Percentiles rank a stretch among this genome's conserved stretches.
Evolutionary conservation across 2,888 invertebrate species (phyloP).

Genomic region (Pardosa pseudoannulata): DNA sequence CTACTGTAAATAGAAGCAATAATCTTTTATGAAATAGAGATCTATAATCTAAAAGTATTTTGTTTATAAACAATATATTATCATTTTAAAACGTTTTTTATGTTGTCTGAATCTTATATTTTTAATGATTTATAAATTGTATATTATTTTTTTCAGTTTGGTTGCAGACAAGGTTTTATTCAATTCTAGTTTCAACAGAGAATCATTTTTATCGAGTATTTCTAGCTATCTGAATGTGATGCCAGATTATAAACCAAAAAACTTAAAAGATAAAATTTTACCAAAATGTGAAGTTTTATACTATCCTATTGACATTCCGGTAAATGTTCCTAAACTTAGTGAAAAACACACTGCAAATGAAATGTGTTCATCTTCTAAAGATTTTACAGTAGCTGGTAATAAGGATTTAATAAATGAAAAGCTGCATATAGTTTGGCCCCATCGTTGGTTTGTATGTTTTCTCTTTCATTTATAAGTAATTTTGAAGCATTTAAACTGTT

Average conservation of each 20-base stretch:
- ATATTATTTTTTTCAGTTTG: constrained; percentile 80
- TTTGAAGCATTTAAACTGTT: constrained; percentile 40
- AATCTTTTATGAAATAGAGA: too few species aligned
- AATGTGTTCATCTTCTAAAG: background rate
- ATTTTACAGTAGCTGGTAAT: background rate
- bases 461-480: background rate
- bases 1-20: too few species aligned
- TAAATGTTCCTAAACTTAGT: background rate
- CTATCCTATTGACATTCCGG: constrained; percentile 79
- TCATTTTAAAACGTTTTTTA: too few species aligned
- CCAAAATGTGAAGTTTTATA: constrained; percentile 83
- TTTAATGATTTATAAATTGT: too few species aligned
- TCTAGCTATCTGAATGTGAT: constrained; percentile 82
- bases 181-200: constrained; percentile 84
- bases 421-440: constrained; percentile 85
- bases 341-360: background rate
- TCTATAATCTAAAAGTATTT: too few species aligned
- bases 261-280: constrained; percentile 80
- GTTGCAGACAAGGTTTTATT: constrained; percentile 84
- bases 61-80: too few species aligned
- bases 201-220: constrained; percentile 83
- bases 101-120: too few species aligned
- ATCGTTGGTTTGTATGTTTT: constrained; percentile 81
- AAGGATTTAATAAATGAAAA: constrained; percentile 27
- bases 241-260: constrained; percentile 82